phyloP scores from a whole-genome alignment of 92 coral and sea anemone species.

The Actinostola sp. region DNA sequence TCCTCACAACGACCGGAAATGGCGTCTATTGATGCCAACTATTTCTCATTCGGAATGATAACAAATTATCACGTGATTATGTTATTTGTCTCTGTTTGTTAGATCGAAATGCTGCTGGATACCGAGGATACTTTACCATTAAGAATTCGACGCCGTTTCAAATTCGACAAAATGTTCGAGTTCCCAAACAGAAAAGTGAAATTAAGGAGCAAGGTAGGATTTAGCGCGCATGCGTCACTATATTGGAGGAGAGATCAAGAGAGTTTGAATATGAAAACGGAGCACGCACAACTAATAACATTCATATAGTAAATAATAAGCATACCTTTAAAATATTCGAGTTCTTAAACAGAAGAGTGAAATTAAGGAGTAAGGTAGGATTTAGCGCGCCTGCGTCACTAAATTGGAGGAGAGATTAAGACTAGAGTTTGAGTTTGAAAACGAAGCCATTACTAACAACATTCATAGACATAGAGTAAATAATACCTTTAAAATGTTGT shows the following conservation, averaged over 20 bases:
- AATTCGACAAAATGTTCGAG: constrained; percentile 56
- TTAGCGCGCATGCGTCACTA: not conserved
- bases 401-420: not conserved
- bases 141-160: constrained; percentile 40
- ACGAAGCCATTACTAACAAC: no score
- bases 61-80: not conserved
- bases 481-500: no score
- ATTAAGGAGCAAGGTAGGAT: constrained; percentile 53
- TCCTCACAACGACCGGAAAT: no score
- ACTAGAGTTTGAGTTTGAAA: not conserved
- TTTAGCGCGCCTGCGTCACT: no score
- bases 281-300: no score
- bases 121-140: constrained; percentile 61
- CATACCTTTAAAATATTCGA: no score
- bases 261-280: no score
- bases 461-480: no score
- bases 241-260: not conserved
- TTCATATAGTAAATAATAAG: no score
- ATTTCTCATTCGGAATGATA: not conserved
- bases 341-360: no score
- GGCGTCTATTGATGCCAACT: not conserved
- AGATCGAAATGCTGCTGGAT: constrained; percentile 69
- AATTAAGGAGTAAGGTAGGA: no score
- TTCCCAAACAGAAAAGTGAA: constrained; percentile 45
- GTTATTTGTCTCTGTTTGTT: not conserved